Percentiles rank a stretch among this genome's conserved stretches.
Evolutionary conservation across 2,113 vertebrate genomes (phyloP).

Genomic region (Brevimyrus niger): DNA sequence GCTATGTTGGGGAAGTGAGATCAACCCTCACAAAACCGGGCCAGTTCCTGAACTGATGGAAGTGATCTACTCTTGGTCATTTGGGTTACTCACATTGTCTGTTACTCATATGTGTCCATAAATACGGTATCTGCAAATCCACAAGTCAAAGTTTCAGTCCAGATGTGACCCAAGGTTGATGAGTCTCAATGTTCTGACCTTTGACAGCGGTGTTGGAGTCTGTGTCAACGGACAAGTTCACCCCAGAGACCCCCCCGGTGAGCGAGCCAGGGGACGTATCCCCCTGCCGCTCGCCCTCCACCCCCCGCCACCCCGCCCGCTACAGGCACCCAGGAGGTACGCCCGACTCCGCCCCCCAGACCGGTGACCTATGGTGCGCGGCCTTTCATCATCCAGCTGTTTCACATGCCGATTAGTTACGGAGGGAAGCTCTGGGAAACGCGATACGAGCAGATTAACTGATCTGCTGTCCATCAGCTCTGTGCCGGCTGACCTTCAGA

Average conservation of each 20-base stretch:
- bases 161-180: not conserved
- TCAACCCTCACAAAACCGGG: not conserved
- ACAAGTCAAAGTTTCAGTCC: not conserved
- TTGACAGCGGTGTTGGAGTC: slow-evolving; percentile 79
- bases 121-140: not conserved
- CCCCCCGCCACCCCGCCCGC: slow-evolving; percentile 79
- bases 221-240: slow-evolving; percentile 73
- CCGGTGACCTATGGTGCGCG: slow-evolving; percentile 24
- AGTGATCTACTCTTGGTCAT: not conserved
- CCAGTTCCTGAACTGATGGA: not conserved
- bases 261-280: slow-evolving; percentile 75
- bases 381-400: not conserved
- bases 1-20: not conserved
- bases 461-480: not conserved
- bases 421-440: not conserved
- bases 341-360: not conserved
- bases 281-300: slow-evolving; percentile 83
- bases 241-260: slow-evolving; percentile 67
- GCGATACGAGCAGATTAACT: not conserved
- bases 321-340: slow-evolving; percentile 84
- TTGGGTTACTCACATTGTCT: not conserved
- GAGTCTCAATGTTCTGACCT: not conserved
- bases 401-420: not conserved
- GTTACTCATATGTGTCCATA: not conserved
- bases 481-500: not conserved